A percentile compares a stretch with the other conserved stretches of the same genome.
Conservation (phyloP, 1,140 invertebrate species). For the Theocolax elegans region DNA sequence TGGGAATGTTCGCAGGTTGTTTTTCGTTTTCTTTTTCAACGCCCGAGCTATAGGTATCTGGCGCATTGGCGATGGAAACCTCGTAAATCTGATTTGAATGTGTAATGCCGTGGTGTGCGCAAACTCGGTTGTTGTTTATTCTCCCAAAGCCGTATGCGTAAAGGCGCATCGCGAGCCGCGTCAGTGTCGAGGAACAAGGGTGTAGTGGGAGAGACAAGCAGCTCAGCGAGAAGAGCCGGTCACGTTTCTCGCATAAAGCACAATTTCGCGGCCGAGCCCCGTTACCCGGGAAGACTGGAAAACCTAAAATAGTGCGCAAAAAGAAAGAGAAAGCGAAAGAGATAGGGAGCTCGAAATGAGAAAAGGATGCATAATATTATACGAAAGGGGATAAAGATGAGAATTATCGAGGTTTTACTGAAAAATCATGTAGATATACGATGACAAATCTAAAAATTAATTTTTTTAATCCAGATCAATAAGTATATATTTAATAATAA, state of each 20-base stretch:
- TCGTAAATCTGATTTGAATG: slow-evolving; percentile 47
- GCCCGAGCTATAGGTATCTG: too few relatives aligned
- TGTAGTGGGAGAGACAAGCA: not conserved
- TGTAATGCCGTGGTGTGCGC: slow-evolving; percentile 39
- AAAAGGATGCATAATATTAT: not conserved
- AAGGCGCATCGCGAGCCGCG: not conserved
- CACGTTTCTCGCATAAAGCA: slow-evolving; percentile 60
- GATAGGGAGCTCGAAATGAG: not conserved
- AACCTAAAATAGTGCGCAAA: not conserved
- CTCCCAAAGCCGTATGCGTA: slow-evolving; percentile 3
- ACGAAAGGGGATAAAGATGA: not conserved
- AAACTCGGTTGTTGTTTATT: slow-evolving; percentile 30
- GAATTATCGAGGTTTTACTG: not conserved
- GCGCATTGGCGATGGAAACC: slow-evolving; percentile 16
- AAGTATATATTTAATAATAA: too few relatives aligned
- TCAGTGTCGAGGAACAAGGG: not conserved
- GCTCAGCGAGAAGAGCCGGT: slow-evolving; percentile 37
- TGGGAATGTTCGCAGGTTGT: too few relatives aligned
- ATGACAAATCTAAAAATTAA: too few relatives aligned
- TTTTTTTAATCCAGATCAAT: not conserved
- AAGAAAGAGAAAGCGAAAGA: not conserved
- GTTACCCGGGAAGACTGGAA: slow-evolving; percentile 44
- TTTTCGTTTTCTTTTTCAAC: too few relatives aligned
- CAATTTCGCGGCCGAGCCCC: slow-evolving; percentile 47
- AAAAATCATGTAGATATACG: not conserved